phyloP scores from a whole-genome alignment of 2,888 invertebrate genomes.

The Priocnemis perturbator region DNA sequence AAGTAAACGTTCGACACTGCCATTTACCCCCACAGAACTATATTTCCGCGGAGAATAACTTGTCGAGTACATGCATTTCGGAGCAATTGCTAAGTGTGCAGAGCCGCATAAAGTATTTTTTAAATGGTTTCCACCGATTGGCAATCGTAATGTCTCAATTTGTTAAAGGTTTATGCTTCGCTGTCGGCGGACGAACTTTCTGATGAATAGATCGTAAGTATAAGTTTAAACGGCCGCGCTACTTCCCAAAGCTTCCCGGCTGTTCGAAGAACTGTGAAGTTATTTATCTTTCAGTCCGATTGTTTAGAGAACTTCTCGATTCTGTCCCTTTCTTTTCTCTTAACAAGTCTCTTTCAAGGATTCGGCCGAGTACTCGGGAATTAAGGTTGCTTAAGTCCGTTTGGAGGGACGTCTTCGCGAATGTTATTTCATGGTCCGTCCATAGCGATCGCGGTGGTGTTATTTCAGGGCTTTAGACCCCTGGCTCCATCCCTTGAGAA shows the following conservation, averaged over 20 bases:
- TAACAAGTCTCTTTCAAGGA: constrained; percentile 23
- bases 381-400: constrained; percentile 27
- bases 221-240: too few species aligned
- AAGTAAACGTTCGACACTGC: too few species aligned
- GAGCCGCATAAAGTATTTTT: too few species aligned
- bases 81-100: too few species aligned
- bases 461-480: constrained; percentile 36
- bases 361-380: constrained; percentile 29
- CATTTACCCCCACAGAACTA: too few species aligned
- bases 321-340: constrained; percentile 11
- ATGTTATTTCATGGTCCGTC: constrained; percentile 43
- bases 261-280: neutral
- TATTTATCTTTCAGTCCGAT: neutral
- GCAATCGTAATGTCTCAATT: too few species aligned
- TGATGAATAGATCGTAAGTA: too few species aligned
- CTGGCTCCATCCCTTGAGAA: constrained; percentile 16
- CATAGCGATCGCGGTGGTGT: constrained; percentile 39
- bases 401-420: constrained; percentile 26
- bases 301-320: constrained; percentile 6
- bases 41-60: too few species aligned
- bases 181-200: too few species aligned
- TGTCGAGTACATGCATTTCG: too few species aligned
- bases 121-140: too few species aligned
- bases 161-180: too few species aligned
- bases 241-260: neutral